Conservation (phyloP, 2,888 invertebrate genomes). For the Rhogogaster chlorosoma region DNA sequence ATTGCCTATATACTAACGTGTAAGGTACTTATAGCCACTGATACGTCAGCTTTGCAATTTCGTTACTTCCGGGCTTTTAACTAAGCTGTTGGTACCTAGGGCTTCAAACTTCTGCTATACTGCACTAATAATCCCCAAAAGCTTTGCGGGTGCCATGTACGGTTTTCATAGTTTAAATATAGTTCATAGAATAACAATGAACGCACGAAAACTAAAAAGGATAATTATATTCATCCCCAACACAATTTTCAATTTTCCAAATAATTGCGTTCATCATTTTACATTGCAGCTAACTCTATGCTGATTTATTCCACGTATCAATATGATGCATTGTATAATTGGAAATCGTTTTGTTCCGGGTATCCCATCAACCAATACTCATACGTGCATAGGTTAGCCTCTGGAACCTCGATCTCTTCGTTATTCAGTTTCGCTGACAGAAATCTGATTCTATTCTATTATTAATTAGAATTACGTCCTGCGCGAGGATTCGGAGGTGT, state of each 20-base stretch:
- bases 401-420: neutral
- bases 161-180: neutral
- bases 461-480: too few species aligned
- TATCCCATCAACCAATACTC: neutral
- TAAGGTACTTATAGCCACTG: neutral
- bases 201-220: neutral
- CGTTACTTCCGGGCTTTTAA: conserved; percentile 30
- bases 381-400: neutral
- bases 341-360: neutral
- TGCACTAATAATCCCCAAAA: neutral
- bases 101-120: conserved; percentile 3
- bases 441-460: neutral
- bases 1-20: neutral
- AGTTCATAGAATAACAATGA: neutral
- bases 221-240: neutral
- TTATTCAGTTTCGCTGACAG: neutral
- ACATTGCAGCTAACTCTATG: neutral
- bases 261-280: neutral
- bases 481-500: too few species aligned
- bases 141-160: neutral
- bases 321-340: neutral
- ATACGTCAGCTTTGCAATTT: conserved; percentile 15
- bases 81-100: neutral
- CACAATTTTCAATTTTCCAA: neutral
- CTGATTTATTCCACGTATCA: neutral